These are phyloP conservation scores for Onychostoma macrolepis DNA, from an alignment of 2,113 vertebrate species.

Conservation along the genomic window DNA sequence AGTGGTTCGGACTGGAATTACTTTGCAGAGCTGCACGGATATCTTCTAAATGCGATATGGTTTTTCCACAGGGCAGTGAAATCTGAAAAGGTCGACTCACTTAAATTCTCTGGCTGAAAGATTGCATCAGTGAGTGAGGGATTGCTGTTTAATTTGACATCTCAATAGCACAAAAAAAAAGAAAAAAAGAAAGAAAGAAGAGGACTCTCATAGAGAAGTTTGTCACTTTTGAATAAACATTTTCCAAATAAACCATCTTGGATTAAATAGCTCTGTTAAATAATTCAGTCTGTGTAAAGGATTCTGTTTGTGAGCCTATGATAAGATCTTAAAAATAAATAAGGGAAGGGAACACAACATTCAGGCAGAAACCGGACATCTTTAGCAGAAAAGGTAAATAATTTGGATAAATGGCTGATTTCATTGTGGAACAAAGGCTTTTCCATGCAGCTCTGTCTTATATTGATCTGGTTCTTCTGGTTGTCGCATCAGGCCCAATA, in stretches of 20 bases:
- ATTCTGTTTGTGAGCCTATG: neutral
- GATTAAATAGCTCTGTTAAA: neutral
- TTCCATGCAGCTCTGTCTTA: conserved; percentile 11
- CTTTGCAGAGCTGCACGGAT: conserved; percentile 31
- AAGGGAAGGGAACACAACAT: neutral
- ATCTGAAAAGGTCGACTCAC: conserved; percentile 11
- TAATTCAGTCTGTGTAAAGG: neutral
- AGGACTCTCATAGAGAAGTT: neutral
- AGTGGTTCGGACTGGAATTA: conserved; percentile 19
- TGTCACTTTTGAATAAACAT: neutral
- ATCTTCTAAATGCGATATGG: conserved; percentile 40
- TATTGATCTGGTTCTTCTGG: conserved; percentile 41
- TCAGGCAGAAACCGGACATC: conserved; percentile 29
- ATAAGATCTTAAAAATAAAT: conserved; percentile 6
- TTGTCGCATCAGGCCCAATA: conserved; percentile 32
- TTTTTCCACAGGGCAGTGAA: conserved; percentile 11
- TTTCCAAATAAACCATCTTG: neutral
- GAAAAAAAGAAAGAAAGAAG: too few relatives aligned
- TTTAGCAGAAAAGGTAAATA: conserved; percentile 11
- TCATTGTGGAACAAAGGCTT: conserved; percentile 39
- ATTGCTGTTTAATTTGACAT: conserved; percentile 28
- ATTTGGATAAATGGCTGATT: conserved; percentile 34
- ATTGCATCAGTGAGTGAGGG: conserved; percentile 17
- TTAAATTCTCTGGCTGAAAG: conserved; percentile 6
- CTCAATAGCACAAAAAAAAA: neutral